Evolutionary conservation across 2,888 invertebrate genomes (phyloP).

Genomic region (Lordiphosa fenestrarum): DNA sequence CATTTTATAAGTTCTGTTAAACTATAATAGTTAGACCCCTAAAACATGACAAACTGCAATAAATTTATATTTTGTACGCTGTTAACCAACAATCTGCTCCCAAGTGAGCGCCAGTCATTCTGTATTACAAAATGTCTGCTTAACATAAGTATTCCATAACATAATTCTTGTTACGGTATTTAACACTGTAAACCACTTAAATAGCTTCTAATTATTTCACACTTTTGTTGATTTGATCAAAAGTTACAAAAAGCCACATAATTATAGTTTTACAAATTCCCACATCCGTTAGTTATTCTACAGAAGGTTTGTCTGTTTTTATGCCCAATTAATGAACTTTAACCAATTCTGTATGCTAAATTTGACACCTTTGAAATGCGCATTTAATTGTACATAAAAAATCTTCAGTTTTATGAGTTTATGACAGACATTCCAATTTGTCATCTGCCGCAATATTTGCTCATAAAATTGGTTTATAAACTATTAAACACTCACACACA

Average conservation of each 20-base stretch:
- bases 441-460: slow-evolving; percentile 22
- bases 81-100: no score
- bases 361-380: slow-evolving; percentile 10
- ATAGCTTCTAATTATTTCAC: neutral
- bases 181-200: slow-evolving; percentile 8
- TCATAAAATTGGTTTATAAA: slow-evolving; percentile 44
- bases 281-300: slow-evolving; percentile 2
- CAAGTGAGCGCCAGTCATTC: no score
- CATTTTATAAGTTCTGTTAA: no score
- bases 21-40: no score
- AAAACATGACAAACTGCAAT: no score
- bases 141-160: slow-evolving; percentile 2
- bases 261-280: neutral
- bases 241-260: no score
- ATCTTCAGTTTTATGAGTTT: slow-evolving; percentile 4
- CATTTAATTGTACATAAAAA: slow-evolving; percentile 7
- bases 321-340: neutral
- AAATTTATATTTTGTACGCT: no score
- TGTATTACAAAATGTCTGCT: neutral
- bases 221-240: neutral
- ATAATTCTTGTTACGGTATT: slow-evolving; percentile 7
- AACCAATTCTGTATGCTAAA: neutral
- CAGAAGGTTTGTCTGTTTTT: neutral
- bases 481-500: slow-evolving; percentile 25
- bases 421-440: slow-evolving; percentile 3